A percentile compares a stretch with the other conserved stretches of the same genome.
phyloP scores from a whole-genome alignment of 2,888 invertebrate species.

The Pteria penguin region DNA sequence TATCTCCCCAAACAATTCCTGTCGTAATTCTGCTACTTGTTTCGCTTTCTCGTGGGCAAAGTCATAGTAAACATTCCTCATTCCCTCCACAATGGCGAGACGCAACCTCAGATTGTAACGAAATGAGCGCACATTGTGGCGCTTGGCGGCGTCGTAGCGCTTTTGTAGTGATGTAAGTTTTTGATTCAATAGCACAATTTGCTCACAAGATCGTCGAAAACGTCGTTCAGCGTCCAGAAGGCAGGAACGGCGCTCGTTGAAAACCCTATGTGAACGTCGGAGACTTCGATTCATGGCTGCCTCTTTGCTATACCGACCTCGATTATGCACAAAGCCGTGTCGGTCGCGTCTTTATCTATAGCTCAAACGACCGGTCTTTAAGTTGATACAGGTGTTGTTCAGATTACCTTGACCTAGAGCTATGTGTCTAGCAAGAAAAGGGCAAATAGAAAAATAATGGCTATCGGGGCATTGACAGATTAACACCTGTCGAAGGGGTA shows the following conservation, averaged over 20 bases:
- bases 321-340: too few species aligned
- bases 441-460: neutral
- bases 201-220: constrained; percentile 65
- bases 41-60: constrained; percentile 67
- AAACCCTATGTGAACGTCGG: constrained; percentile 20
- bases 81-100: constrained; percentile 67
- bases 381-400: neutral
- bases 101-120: constrained; percentile 66
- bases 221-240: constrained; percentile 50
- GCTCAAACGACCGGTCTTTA: too few species aligned
- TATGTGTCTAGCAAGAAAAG: neutral
- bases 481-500: neutral
- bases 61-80: constrained; percentile 69
- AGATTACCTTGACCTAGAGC: neutral
- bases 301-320: too few species aligned
- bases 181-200: constrained; percentile 65
- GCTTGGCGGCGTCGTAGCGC: constrained; percentile 63
- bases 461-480: neutral
- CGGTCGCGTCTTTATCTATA: too few species aligned
- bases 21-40: constrained; percentile 55
- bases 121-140: constrained; percentile 57
- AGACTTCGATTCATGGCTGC: too few species aligned
- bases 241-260: constrained; percentile 29
- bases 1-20: constrained; percentile 47
- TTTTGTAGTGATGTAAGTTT: constrained; percentile 58